A percentile compares a stretch with the other conserved stretches of the same genome.
These are phyloP conservation scores for Hyposoter dolosus DNA, from an alignment of 2,888 invertebrate genomes.

Conservation along the genomic window DNA sequence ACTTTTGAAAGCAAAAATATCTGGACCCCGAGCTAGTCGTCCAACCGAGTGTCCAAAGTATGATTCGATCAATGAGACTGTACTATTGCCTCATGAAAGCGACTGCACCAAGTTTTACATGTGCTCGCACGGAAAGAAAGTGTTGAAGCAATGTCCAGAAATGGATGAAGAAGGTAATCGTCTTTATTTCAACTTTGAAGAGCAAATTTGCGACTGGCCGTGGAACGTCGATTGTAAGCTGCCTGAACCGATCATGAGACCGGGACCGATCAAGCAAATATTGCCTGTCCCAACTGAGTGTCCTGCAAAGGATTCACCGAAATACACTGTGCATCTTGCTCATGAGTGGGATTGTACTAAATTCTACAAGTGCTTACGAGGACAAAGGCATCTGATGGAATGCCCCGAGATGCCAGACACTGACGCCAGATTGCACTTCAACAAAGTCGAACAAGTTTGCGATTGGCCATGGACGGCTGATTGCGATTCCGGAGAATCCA, in stretches of 20 bases:
- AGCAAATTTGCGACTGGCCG: conserved; percentile 71
- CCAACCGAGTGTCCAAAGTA: conserved; percentile 69
- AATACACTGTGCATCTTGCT: conserved; percentile 59
- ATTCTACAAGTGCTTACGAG: conserved; percentile 73
- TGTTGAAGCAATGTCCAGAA: conserved; percentile 64
- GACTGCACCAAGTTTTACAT: conserved; percentile 75
- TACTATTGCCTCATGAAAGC: conserved; percentile 70
- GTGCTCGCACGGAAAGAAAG: conserved; percentile 66
- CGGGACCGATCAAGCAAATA: not conserved
- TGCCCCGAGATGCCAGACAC: conserved; percentile 63
- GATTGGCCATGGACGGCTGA: conserved; percentile 65
- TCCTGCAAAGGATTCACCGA: conserved; percentile 36
- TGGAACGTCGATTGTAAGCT: conserved; percentile 64
- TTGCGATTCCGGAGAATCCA: conserved; percentile 44
- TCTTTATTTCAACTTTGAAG: conserved; percentile 21
- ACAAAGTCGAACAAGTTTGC: conserved; percentile 60
- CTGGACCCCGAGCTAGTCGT: not conserved
- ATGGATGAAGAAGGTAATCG: conserved; percentile 20
- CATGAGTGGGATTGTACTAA: conserved; percentile 72
- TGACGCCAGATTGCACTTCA: conserved; percentile 61
- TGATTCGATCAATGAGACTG: conserved; percentile 50
- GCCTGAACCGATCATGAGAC: conserved; percentile 44
- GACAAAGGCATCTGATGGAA: conserved; percentile 40
- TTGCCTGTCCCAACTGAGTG: conserved; percentile 59
- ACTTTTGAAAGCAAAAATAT: not conserved